phyloP scores from a whole-genome alignment of 2,888 invertebrate genomes.

The Phaedon cochleariae region DNA sequence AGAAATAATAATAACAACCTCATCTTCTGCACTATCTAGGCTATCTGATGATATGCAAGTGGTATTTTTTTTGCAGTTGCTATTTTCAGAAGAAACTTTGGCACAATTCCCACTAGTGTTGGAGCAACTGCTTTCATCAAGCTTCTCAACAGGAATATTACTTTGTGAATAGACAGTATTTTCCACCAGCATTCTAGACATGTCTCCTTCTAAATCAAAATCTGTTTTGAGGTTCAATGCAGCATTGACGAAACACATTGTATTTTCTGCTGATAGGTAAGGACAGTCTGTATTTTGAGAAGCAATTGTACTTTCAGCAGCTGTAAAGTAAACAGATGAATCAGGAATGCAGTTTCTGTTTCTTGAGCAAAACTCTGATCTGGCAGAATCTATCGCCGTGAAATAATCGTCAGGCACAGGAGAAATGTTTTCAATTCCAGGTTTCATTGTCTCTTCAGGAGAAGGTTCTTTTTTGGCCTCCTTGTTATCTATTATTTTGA shows the following conservation, averaged over 20 bases:
- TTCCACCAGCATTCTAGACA: not conserved
- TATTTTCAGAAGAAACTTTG: too few species aligned
- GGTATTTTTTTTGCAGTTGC: too few species aligned
- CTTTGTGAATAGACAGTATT: too few species aligned
- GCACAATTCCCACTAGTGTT: too few species aligned
- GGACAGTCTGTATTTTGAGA: conserved; percentile 1
- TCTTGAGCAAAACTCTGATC: not conserved
- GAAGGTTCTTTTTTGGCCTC: not conserved
- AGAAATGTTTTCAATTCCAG: not conserved
- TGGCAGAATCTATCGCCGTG: conserved; percentile 19
- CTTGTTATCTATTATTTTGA: not conserved
- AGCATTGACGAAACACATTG: not conserved
- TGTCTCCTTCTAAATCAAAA: not conserved
- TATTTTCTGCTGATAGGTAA: conserved; percentile 4
- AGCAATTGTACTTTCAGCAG: conserved; percentile 12
- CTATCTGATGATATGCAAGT: not conserved
- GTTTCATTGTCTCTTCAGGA: not conserved
- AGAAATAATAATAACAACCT: not conserved
- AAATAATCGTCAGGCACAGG: conserved; percentile 19
- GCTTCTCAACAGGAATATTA: too few species aligned
- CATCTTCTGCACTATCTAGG: too few species aligned
- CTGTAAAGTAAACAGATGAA: conserved; percentile 20
- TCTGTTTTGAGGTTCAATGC: conserved; percentile 4
- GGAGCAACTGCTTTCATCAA: too few species aligned
- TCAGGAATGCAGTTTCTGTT: not conserved